These are phyloP conservation scores for Xiphophorus hellerii DNA, from an alignment of 2,113 vertebrate genomes.

Conservation along the genomic window DNA sequence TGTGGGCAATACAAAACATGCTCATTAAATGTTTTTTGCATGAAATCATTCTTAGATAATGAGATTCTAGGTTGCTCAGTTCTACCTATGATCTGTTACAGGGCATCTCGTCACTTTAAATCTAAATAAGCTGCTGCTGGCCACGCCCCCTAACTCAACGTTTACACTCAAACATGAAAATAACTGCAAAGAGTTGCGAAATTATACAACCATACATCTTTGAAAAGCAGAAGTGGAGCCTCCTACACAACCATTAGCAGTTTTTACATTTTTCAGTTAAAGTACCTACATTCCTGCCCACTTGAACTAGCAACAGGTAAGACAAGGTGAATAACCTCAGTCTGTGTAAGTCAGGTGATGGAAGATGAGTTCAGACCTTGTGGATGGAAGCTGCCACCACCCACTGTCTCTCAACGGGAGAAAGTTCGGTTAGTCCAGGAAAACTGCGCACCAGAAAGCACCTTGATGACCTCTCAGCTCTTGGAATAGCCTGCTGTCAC, in stretches of 20 bases:
- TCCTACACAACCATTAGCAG: background rate
- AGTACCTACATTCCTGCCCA: constrained; percentile 26
- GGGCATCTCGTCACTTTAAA: too few species aligned
- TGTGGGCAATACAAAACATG: too few species aligned
- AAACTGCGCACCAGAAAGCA: constrained; percentile 22
- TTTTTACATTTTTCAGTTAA: constrained; percentile 22
- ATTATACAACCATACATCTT: too few species aligned
- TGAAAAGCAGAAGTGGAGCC: too few species aligned
- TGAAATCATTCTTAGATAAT: too few species aligned
- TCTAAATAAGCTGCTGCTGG: too few species aligned
- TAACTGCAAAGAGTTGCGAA: too few species aligned
- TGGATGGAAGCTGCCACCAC: constrained; percentile 22
- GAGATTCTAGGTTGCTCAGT: too few species aligned
- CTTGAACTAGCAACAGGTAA: constrained; percentile 46
- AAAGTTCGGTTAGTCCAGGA: constrained; percentile 38
- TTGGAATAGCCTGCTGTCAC: constrained; percentile 66
- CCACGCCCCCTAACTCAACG: too few species aligned
- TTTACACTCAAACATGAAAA: too few species aligned
- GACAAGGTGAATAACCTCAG: constrained; percentile 24
- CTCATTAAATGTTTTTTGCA: too few species aligned
- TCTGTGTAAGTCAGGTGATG: constrained; percentile 36
- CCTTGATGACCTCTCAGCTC: constrained; percentile 61
- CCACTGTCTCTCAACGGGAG: constrained; percentile 23
- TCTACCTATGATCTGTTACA: too few species aligned
- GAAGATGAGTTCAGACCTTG: constrained; percentile 46